phyloP scores from a whole-genome alignment of 2,888 invertebrate genomes.

The Podabrus alpinus region DNA sequence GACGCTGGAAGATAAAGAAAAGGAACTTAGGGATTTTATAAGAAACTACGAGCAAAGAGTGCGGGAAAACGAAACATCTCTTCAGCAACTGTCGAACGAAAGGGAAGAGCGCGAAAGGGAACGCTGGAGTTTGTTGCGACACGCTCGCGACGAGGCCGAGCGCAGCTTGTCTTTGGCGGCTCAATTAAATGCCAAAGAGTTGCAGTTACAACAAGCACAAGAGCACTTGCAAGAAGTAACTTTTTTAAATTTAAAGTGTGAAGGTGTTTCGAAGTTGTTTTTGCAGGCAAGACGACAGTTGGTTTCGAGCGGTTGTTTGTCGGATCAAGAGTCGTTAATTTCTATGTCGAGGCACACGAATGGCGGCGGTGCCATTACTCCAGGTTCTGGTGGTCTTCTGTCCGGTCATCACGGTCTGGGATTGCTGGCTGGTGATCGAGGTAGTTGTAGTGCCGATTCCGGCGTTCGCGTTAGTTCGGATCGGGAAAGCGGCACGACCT shows the following conservation, averaged over 20 bases:
- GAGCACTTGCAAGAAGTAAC: slow-evolving; percentile 82
- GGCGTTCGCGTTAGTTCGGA: slow-evolving; percentile 85
- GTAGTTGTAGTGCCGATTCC: slow-evolving; percentile 86
- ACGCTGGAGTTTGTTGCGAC: slow-evolving; percentile 83
- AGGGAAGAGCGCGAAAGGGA: slow-evolving; percentile 82
- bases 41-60: slow-evolving; percentile 91
- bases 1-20: slow-evolving; percentile 92
- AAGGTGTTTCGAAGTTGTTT: background rate
- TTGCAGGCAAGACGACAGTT: slow-evolving; percentile 73
- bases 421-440: slow-evolving; percentile 68
- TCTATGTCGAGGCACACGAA: slow-evolving; percentile 66
- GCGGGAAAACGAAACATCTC: slow-evolving; percentile 76
- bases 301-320: slow-evolving; percentile 76
- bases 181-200: slow-evolving; percentile 84
- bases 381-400: slow-evolving; percentile 60
- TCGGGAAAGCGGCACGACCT: slow-evolving; percentile 77
- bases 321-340: slow-evolving; percentile 79
- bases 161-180: slow-evolving; percentile 83
- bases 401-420: slow-evolving; percentile 57
- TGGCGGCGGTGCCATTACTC: slow-evolving; percentile 67
- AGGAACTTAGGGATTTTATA: slow-evolving; percentile 91
- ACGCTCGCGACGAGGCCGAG: slow-evolving; percentile 90
- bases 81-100: slow-evolving; percentile 64
- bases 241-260: slow-evolving; percentile 6
- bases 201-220: slow-evolving; percentile 82